Base-by-base conservation (phyloP, 2,888 invertebrate species). In the Mythimna ferrago region DNA sequence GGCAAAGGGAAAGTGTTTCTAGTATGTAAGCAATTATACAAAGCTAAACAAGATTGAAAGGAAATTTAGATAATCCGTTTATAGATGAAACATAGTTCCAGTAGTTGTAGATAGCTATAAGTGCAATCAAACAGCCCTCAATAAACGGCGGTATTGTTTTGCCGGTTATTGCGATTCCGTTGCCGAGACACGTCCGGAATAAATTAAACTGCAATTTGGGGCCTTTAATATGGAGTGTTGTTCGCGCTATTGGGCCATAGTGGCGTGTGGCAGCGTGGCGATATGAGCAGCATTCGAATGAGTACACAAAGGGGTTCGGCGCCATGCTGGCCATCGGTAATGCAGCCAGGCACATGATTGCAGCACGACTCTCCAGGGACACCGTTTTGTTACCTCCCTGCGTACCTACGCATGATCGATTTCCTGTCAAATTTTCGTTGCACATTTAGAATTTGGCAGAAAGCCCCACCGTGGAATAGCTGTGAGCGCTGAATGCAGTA, bases 171-270 rank as follows among this genome's bases (percentile, higher is more conserved):
- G 93, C 95, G 93, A 95, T 94, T 94, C 93, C 92, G 93, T 94
- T 95, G 94, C 94, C 93, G 94, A 93, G 94, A 95, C 96, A 96
- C 96, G 96, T 93, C 88, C 94, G 88, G 96, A 95, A 96, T 96
- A 96, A 95, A 95, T 96, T 95, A 95, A 95, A 95, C 92, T 94
- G 94, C 95, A 95, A 95, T 96, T 96, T 95, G 93, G 94, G 91
- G 92, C 93, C 92, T 95, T 95, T 95, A 95, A 95, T 95, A 95
- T 94, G 94, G 93, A 94, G 94, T 94, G 94, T 94, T 95, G 95
- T 94, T 93, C 92, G 90, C 92, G 93, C 92, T 92, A 93, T 94
- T 94, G 94, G 92, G 89, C 92, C 91, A 93, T 93, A 92, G 92
- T 89, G 92, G 89, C 88, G 90, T 88, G 91, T 89, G 90, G 89